phyloP scores from a whole-genome alignment of 2,888 invertebrate species.

The Silvanus unidentatus region DNA sequence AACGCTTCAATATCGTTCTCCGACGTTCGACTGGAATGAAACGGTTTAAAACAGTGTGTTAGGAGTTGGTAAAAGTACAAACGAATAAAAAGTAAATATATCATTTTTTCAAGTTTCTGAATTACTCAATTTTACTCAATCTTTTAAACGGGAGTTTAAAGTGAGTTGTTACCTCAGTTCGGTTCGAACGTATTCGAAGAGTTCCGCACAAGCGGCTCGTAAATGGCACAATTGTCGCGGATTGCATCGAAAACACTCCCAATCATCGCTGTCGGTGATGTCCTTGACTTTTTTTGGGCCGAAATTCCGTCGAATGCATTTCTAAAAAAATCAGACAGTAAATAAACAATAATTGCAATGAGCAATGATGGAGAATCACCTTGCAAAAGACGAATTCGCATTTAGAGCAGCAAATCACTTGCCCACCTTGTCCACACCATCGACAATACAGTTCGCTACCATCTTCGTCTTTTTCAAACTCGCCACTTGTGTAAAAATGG shows the following conservation, averaged over 20 bases:
- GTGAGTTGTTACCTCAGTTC: constrained; percentile 59
- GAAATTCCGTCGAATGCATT: constrained; percentile 69
- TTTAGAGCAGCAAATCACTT: constrained; percentile 70
- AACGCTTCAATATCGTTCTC: constrained; percentile 37
- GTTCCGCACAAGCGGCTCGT: constrained; percentile 66
- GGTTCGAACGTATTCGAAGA: constrained; percentile 61
- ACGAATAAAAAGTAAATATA: too few species aligned
- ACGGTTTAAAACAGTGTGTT: too few species aligned
- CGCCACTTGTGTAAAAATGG: constrained; percentile 74
- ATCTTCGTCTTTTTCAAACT: constrained; percentile 77
- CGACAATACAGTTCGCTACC: constrained; percentile 77
- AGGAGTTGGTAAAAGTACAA: too few species aligned
- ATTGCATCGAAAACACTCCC: constrained; percentile 74
- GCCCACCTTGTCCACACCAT: constrained; percentile 72
- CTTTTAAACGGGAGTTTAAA: too few species aligned
- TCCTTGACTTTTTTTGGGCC: constrained; percentile 60
- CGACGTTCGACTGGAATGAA: constrained; percentile 42
- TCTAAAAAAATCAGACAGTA: constrained; percentile 47
- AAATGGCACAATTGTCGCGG: constrained; percentile 59
- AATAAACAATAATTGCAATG: constrained; percentile 3
- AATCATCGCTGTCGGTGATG: constrained; percentile 71
- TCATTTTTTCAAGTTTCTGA: too few species aligned
- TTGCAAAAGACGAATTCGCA: constrained; percentile 71
- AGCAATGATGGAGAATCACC: constrained; percentile 45
- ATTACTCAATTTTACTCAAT: too few species aligned